Evolutionary conservation across 2,888 invertebrate species (phyloP), one percentile per base, ranked within the genome.

Genomic region (Chrysolina americana): DNA sequence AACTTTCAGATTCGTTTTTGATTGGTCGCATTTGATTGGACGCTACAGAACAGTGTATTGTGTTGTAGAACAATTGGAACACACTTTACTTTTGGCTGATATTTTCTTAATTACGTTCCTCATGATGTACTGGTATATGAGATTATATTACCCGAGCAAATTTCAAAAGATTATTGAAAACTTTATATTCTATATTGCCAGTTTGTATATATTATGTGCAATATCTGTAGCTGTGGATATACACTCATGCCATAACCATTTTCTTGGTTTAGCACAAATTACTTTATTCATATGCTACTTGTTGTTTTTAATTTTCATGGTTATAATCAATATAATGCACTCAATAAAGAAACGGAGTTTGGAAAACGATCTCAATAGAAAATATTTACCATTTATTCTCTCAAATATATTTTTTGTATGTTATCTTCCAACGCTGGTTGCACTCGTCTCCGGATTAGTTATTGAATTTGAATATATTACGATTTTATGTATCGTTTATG

Each of bases 261-360:
- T 23, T 9, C 41, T 6, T n/a, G 21, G 17, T 21, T 1, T 44
- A 3, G 21, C 64, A 15, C 41, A 53, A 15, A 10, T 36, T 0
- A 15, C 68, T 6, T n/a, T 56, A 15, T 13, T 65, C 47, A 17
- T 65, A 2, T 11, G n/a, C n/a, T 28, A 72, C 48, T 47, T 76
- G 48, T 44, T 65, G 15, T 76, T 56, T 41, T 11, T 70, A 2
- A 13, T 75, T 13, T 77, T 77, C 44, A 77, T 73, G 64, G 19
- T 77, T 11, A 19, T 75, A 5, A 73, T 77, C 53, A 75, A 73
- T 17, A 73, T 73, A 19, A 23, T 62, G 19, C 72, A 75, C 63
- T 13, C 50, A 11, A 44, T 70, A 23, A 75, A 72, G 21, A 71
- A 44, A 44, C 36, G 53, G 23, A 70, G 65, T 44, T 64, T 68